Evolutionary conservation across 2,888 invertebrate species (phyloP), one percentile per base, ranked within the genome.

Genomic region (Chymomyza caudatula): DNA sequence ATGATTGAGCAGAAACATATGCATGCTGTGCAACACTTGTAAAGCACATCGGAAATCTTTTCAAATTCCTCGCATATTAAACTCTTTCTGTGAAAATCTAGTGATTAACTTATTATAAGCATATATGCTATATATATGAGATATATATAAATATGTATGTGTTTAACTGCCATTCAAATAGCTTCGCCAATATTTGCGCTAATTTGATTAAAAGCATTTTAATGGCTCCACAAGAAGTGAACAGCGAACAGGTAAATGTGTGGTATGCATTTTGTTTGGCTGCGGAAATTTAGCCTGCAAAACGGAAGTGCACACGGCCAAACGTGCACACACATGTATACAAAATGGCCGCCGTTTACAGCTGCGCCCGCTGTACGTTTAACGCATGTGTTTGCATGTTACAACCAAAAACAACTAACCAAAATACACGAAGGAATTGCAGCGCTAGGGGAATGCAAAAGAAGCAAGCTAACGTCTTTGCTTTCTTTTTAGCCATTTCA

Each of bases 191-290:
- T 82, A 80, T 81, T 79, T 78, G 65, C 76, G 80, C 70, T 82
- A 82, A 84, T 84, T 84, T 84, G 82, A 84, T 85, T 85, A 86
- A 86, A 86, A 85, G 78, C 83, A 72, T 85, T 85, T 85, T 81
- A 85, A 83, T 85, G 84, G 81, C 76, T 72, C 66, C 66, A 76
- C 65, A 67, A 67, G 62, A 63, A 37, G 29, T 37, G 67, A 17
- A 17, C 37, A 70, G 62, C 60, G 69, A 69, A 29, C 68, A 75
- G 79, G 75, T 69, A 71, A 74, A 83, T 65, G 74, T 67, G 64
- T 67, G 62, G 60, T 64, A 69, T 61, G 43, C 25, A 58, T 67
- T 74, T 68, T 70, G 49, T 63, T 74, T 66, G 73, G 62, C 42
- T 54, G 52, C 74, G 79, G 78, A 79, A 77, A 73, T 73, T 75